phyloP scores from a whole-genome alignment of 2,888 invertebrate species.

The Eurytoma californica region DNA sequence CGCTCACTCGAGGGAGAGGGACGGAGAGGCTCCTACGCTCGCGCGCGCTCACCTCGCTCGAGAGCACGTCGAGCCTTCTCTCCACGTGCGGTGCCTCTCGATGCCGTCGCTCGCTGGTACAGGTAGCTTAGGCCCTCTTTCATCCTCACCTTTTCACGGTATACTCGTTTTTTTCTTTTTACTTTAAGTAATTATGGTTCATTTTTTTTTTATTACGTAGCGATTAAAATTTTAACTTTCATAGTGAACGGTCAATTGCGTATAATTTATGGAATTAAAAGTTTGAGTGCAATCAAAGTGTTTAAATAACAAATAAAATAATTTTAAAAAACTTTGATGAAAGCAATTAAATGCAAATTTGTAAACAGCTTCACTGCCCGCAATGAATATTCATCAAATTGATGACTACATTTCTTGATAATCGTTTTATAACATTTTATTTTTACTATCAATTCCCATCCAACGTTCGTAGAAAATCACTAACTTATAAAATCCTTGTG shows the following conservation, averaged over 20 bases:
- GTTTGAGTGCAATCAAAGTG: too few relatives aligned
- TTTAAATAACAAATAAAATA: neutral
- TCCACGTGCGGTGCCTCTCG: slow-evolving; percentile 41
- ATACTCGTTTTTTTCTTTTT: slow-evolving; percentile 4
- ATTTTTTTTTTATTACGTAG: neutral
- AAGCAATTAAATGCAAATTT: slow-evolving; percentile 54
- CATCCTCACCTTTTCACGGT: slow-evolving; percentile 1
- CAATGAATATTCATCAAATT: slow-evolving; percentile 48
- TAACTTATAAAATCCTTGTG: slow-evolving; percentile 3
- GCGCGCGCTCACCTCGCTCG: slow-evolving; percentile 6
- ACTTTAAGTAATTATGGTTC: neutral
- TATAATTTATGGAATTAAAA: too few relatives aligned
- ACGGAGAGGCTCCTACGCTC: neutral
- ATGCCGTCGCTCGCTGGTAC: slow-evolving; percentile 27
- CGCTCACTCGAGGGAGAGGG: slow-evolving; percentile 17
- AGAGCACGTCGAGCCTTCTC: slow-evolving; percentile 7
- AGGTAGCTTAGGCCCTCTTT: slow-evolving; percentile 28
- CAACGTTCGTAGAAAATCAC: slow-evolving; percentile 8
- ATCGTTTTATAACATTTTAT: slow-evolving; percentile 49
- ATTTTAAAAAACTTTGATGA: slow-evolving; percentile 44
- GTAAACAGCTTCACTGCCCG: slow-evolving; percentile 35
- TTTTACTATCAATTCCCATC: slow-evolving; percentile 35
- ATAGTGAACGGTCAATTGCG: neutral
- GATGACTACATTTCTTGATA: slow-evolving; percentile 33
- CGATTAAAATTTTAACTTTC: neutral